Conservation (phyloP, 1,140 invertebrate genomes). For the Diabrotica virgifera region DNA sequence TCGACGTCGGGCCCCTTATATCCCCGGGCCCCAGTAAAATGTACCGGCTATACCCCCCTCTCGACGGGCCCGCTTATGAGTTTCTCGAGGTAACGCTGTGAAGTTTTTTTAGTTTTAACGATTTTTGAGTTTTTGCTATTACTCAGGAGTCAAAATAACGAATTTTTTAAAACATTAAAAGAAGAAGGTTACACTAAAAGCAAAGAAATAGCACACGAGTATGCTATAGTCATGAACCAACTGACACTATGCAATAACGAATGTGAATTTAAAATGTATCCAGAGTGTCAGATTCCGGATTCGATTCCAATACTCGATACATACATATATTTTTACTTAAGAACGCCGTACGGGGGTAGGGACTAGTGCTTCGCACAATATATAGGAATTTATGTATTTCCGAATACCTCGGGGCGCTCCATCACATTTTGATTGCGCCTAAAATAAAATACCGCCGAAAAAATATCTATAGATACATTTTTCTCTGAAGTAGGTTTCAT, state of each 20-base stretch:
- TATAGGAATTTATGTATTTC: constrained; percentile 48
- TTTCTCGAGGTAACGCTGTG: too few species aligned
- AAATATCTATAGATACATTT: not conserved
- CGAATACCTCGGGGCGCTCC: constrained; percentile 44
- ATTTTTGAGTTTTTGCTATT: too few species aligned
- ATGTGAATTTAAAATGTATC: constrained; percentile 47
- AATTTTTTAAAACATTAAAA: too few species aligned
- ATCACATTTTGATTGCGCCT: constrained; percentile 9
- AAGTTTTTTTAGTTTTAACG: too few species aligned
- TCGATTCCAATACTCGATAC: constrained; percentile 47
- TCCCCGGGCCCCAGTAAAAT: too few species aligned
- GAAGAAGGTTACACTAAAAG: too few species aligned
- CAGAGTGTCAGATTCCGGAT: constrained; percentile 41
- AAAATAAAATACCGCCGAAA: not conserved
- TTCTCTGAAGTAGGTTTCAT: not conserved
- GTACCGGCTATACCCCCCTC: too few species aligned
- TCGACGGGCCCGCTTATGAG: too few species aligned
- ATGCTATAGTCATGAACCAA: not conserved
- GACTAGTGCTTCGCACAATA: constrained; percentile 28
- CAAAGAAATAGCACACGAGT: too few species aligned
- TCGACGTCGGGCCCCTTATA: too few species aligned
- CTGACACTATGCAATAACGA: constrained; percentile 37
- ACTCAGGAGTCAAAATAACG: too few species aligned
- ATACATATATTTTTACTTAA: constrained; percentile 50
- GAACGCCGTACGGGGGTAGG: constrained; percentile 33